Percentiles rank a stretch among this genome's conserved stretches.
Evolutionary conservation across 2,797 vertebrate species (phyloP).

Genomic region (Halcyon leucocephala): DNA sequence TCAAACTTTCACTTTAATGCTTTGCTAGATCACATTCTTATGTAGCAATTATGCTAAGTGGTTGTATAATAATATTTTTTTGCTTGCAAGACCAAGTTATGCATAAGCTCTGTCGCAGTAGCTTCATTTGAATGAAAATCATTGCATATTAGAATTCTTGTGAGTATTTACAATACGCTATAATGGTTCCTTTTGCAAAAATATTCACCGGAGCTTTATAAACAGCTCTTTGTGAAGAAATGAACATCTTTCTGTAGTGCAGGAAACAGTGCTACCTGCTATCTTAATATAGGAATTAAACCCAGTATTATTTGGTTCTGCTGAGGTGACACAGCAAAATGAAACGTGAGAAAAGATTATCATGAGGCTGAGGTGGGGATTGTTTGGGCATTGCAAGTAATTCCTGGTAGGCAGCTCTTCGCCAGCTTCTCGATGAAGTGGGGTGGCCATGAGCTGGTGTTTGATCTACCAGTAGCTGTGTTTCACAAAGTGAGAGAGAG

Average conservation of each 20-base stretch:
- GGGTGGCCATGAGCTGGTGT: fast-evolving
- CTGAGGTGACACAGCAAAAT: not conserved
- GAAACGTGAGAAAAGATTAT: not conserved
- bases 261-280: not conserved
- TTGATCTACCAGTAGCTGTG: not conserved
- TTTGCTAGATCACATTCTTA: conserved; percentile 33
- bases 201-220: not conserved
- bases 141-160: not conserved
- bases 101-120: not conserved
- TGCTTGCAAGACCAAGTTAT: conserved; percentile 17
- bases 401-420: not conserved
- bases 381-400: not conserved
- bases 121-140: not conserved
- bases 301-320: not conserved
- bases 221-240: not conserved
- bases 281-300: not conserved
- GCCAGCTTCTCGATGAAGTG: not conserved
- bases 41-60: conserved; percentile 23
- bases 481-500: not conserved
- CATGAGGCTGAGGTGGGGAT: not conserved
- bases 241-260: fast-evolving
- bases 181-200: not conserved
- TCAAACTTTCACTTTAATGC: conserved; percentile 27
- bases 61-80: conserved; percentile 1
- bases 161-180: not conserved